These are phyloP conservation scores for Plebejus anna DNA, from an alignment of 2,888 invertebrate genomes.

Conservation along the genomic window DNA sequence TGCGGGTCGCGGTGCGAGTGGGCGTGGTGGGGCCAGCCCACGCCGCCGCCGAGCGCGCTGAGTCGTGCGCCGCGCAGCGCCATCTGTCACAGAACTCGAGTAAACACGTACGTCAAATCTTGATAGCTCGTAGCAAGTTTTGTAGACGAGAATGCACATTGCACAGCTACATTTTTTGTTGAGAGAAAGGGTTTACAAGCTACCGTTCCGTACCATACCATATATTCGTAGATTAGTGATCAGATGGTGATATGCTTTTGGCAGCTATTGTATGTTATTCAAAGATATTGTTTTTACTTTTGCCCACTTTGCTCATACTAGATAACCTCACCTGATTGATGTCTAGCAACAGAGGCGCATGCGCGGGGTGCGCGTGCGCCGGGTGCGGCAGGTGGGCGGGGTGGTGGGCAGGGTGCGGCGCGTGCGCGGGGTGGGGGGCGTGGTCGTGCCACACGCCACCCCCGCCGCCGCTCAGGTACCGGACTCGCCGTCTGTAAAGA, in stretches of 20 bases:
- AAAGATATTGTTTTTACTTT: no score
- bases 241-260: no score
- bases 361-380: constrained; percentile 46
- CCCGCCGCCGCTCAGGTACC: constrained; percentile 55
- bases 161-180: no score
- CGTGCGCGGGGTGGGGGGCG: constrained; percentile 35
- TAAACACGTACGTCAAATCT: neutral
- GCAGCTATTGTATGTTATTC: no score
- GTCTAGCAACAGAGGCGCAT: constrained; percentile 63
- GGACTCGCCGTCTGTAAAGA: constrained; percentile 66
- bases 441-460: constrained; percentile 48
- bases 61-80: constrained; percentile 64
- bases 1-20: constrained; percentile 45
- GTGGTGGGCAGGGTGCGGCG: constrained; percentile 36
- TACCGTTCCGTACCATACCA: no score
- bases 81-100: constrained; percentile 50
- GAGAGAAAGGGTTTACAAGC: no score
- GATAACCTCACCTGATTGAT: constrained; percentile 59
- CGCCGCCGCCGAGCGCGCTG: constrained; percentile 59
- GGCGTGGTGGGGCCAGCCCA: constrained; percentile 55
- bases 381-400: constrained; percentile 39
- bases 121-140: no score
- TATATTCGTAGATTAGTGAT: no score
- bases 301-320: no score
- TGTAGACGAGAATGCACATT: no score